Base-by-base conservation (phyloP, 30 jellyfish, hydroid and myxozoan species). In the Sanderia malayensis region DNA sequence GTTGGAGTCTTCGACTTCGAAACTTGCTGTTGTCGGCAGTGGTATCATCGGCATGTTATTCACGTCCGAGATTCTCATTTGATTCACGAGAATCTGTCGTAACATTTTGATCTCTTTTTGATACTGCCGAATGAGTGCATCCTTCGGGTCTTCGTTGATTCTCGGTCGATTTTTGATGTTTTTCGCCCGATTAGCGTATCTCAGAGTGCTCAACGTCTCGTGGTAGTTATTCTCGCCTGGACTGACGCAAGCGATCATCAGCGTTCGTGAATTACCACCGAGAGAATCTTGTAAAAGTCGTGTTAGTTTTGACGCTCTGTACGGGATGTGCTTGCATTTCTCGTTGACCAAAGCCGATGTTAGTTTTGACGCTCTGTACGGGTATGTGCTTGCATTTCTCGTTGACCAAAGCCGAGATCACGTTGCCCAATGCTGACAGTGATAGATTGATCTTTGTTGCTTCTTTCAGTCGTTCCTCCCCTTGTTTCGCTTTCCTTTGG, bases 181-280 rank as follows among this genome's bases (percentile, higher is more conserved):
- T 76, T 91, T 91, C 52, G 98, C 98, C 49, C 98, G 72, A 71
- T 91, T 91, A 4, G 98, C 98, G 74, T 91, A 91, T 27, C 98
- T 81, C 60, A 91, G 58, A 29, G 98, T 91, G 62, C 98, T 91
- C 28, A 91, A 66, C 17, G 98, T 91, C 58, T 91, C 98, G 20
- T 76, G 86, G 45, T 83, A 83, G 32, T 91, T 91, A 33, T 91
- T 91, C 21, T 65, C 98, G 27, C 96, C 98, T 9, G 98, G 98
- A 68, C 98, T 91, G 26, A 91, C 78, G 65, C 98, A 91, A 0
- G 98, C 98, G 10, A 91, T 84, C 98, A 91, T 91, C 41, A 91
- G 59, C 11, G 98, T 91, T 24, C 96, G 80, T 23, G 98, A 83
- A 58, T 91, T 91, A 0, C 98, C 98, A 13, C 98, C 98, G 2